phyloP scores from a whole-genome alignment of 2,888 invertebrate species.

The Lithosia quadra region DNA sequence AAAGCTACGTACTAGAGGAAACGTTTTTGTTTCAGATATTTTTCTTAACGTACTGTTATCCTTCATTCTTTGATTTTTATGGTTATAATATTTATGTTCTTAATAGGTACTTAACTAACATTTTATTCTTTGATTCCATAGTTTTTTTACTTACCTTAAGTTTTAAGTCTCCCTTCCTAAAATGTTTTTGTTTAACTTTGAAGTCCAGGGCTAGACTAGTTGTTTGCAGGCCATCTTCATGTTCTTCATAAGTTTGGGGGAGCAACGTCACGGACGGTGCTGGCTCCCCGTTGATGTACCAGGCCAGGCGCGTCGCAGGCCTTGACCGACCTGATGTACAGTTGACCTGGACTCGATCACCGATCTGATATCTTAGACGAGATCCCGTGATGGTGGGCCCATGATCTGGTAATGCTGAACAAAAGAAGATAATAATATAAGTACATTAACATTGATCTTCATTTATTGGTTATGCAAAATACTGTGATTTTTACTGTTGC shows the following conservation, averaged over 20 bases:
- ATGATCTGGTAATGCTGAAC: constrained; percentile 91
- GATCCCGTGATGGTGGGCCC: constrained; percentile 94
- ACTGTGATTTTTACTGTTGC: no score
- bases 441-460: no score
- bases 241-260: constrained; percentile 80
- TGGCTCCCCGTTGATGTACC: constrained; percentile 95
- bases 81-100: no score
- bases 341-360: constrained; percentile 93
- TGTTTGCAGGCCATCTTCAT: constrained; percentile 90
- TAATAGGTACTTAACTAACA: no score
- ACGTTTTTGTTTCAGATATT: no score
- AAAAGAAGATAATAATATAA: neutral
- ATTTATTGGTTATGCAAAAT: no score
- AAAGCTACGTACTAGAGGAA: no score
- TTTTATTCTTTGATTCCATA: neutral
- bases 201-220: constrained; percentile 93
- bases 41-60: no score
- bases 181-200: constrained; percentile 92
- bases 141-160: constrained; percentile 87
- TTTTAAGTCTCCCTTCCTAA: constrained; percentile 94
- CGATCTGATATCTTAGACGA: constrained; percentile 93
- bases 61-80: no score
- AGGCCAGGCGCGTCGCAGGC: constrained; percentile 93
- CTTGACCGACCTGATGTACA: constrained; percentile 94
- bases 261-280: constrained; percentile 85